phyloP scores from a whole-genome alignment of 2,888 invertebrate genomes.

The Brachyptera putata region DNA sequence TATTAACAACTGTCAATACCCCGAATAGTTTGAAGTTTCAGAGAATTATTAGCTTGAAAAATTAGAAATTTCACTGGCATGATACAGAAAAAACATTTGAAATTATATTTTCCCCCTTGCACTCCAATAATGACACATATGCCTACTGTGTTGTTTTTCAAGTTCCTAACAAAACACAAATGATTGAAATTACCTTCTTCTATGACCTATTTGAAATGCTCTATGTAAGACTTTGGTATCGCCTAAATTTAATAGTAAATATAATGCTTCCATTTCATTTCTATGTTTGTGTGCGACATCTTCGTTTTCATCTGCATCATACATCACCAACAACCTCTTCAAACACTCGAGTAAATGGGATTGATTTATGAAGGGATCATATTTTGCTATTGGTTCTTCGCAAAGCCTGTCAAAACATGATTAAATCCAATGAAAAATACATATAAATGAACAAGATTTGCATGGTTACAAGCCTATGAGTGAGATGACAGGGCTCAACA shows the following conservation, averaged over 20 bases:
- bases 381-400: constrained; percentile 52
- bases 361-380: constrained; percentile 65
- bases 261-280: constrained; percentile 60
- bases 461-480: too few relatives aligned
- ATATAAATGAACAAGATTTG: too few relatives aligned
- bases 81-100: too few relatives aligned
- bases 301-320: constrained; percentile 47
- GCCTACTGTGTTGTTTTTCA: too few relatives aligned
- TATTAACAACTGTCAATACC: too few relatives aligned
- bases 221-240: constrained; percentile 54
- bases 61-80: too few relatives aligned
- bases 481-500: too few relatives aligned
- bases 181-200: background rate
- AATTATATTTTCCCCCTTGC: too few relatives aligned
- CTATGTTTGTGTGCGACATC: constrained; percentile 33
- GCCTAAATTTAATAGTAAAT: constrained; percentile 63
- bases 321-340: constrained; percentile 58
- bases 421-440: constrained; percentile 17
- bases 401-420: constrained; percentile 52
- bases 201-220: constrained; percentile 40
- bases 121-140: too few relatives aligned
- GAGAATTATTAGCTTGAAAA: too few relatives aligned
- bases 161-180: background rate
- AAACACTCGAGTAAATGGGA: constrained; percentile 69
- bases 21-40: too few relatives aligned